Evolutionary conservation across 2,888 invertebrate species (phyloP).

Genomic region (Lepidonotus clava): DNA sequence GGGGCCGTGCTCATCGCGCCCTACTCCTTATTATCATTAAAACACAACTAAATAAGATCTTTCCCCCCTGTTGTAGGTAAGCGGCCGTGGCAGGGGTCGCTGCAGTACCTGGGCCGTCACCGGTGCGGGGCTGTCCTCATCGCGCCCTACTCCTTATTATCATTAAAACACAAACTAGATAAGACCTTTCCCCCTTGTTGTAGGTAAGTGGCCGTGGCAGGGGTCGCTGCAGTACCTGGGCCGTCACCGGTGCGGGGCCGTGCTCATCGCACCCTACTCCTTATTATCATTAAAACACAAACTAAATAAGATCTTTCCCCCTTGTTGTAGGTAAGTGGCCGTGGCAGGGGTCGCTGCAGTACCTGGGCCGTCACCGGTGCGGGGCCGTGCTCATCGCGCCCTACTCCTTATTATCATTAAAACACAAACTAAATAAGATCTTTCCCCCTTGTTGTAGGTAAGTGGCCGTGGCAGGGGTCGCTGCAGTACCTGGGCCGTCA

Average conservation of each 20-base stretch:
- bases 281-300: background rate
- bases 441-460: background rate
- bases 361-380: conserved; percentile 2
- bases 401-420: too few relatives aligned
- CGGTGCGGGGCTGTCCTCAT: conserved; percentile 4
- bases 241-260: background rate
- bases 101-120: conserved; percentile 6
- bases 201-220: conserved; percentile 28
- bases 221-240: conserved; percentile 2
- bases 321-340: conserved; percentile 10
- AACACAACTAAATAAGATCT: background rate
- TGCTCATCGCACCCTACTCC: conserved; percentile 27
- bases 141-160: conserved; percentile 26
- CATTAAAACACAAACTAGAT: background rate
- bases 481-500: conserved; percentile 8
- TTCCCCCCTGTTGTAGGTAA: background rate
- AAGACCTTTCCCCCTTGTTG: background rate
- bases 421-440: background rate
- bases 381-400: conserved; percentile 24
- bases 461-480: conserved; percentile 24
- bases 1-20: conserved; percentile 24
- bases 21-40: too few relatives aligned
- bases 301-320: background rate
- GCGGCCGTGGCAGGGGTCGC: conserved; percentile 13
- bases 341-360: conserved; percentile 3